phyloP scores from a whole-genome alignment of 1,140 invertebrate genomes.

The Aphelinus certus region DNA sequence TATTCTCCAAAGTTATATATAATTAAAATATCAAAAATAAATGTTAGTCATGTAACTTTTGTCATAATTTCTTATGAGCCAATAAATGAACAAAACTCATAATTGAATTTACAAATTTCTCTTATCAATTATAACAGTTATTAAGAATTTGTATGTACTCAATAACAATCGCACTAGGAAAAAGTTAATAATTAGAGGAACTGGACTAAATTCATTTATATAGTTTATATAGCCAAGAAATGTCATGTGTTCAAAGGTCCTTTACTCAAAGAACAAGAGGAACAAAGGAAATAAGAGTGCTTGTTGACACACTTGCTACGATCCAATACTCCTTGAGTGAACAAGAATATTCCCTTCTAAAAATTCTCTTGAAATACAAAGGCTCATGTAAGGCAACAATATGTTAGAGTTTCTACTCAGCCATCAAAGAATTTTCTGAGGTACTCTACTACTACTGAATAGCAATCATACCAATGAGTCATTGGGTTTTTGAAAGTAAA shows the following conservation, averaged over 20 bases:
- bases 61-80: not conserved
- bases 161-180: not conserved
- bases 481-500: not conserved
- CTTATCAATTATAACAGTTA: not conserved
- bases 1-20: not conserved
- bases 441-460: not conserved
- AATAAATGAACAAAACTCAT: not conserved
- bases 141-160: not conserved
- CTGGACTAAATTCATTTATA: not conserved
- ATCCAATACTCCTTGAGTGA: slow-evolving; percentile 2
- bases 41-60: not conserved
- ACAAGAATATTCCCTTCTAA: slow-evolving; percentile 8
- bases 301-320: slow-evolving; percentile 32
- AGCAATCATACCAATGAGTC: not conserved
- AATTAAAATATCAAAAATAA: not conserved
- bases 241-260: not conserved
- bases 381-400: not conserved
- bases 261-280: slow-evolving; percentile 9
- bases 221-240: slow-evolving; percentile 9
- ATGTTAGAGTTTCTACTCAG: not conserved
- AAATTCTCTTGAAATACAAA: not conserved
- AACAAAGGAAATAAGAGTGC: slow-evolving; percentile 35
- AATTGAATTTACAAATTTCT: not conserved
- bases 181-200: not conserved
- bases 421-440: no score